Base-by-base conservation (phyloP, 2,888 invertebrate species). In the Euspilapteryx auroguttella region DNA sequence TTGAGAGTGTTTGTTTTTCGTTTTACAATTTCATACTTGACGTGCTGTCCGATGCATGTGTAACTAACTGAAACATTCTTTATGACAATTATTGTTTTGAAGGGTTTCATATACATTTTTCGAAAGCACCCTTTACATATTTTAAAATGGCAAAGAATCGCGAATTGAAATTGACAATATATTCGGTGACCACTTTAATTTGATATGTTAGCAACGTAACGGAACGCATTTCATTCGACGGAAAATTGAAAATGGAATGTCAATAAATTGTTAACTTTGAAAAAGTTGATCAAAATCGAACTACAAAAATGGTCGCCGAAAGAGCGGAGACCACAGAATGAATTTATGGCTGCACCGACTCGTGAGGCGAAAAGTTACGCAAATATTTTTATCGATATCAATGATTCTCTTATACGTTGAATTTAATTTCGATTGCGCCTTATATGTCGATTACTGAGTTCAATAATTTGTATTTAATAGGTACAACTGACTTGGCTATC, bases 201-300 rank as follows among this genome's bases (percentile, higher is more conserved):
- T 17, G n/a, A n/a, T n/a, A n/a, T n/a, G n/a, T n/a, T n/a, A 17
- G 8, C 17, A 17, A 17, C 5, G 8, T 21, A 12, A 8, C n/a
- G 21, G 13, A 1, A 25, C 43, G 48, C 44, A 53, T 49, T 53
- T 50, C 46, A 48, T 47, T 52, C 48, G 42, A 41, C 41, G 41
- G 42, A 56, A 17, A 66, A 69, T 64, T 65, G 62, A 55, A 69
- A 63, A 55, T 48, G 47, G 47, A 48, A 49, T 36, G 49, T 47
- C 55, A 49, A 64, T 69, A 66, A 65, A 66, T 69, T 68, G 56
- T 61, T 47, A 62, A 71, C 66, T 66, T 64, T 50, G 49, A 48
- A 63, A 58, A 61, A 57, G 64, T 64, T 63, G 62, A 69, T 71
- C 65, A 58, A 59, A 62, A 62, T 58, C 49, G 54, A 59, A 63